These are phyloP conservation scores for Azorinus chamasolen DNA, from an alignment of 2,888 invertebrate genomes.

Conservation along the genomic window DNA sequence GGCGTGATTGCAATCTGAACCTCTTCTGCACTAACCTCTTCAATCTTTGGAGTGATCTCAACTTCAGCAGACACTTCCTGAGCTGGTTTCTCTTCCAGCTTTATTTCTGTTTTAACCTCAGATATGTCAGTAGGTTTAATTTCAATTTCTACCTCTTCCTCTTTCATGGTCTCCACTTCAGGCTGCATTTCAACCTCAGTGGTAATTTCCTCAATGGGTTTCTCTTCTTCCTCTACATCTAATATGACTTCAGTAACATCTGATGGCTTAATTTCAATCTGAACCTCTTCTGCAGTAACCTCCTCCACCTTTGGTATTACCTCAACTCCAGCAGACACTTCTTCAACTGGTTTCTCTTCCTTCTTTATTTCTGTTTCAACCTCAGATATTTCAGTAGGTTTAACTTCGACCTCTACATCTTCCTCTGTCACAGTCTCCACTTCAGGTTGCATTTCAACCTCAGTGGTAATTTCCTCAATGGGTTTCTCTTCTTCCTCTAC, in stretches of 20 bases:
- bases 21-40: constrained; percentile 22
- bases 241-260: too few species aligned
- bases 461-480: constrained; percentile 13
- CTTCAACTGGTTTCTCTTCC: neutral
- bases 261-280: too few species aligned
- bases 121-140: too few species aligned
- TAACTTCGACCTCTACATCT: constrained; percentile 16
- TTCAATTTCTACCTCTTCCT: too few species aligned
- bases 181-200: neutral
- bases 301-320: too few species aligned
- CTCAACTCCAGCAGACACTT: too few species aligned
- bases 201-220: constrained; percentile 25
- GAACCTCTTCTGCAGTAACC: too few species aligned
- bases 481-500: constrained; percentile 5
- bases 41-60: constrained; percentile 6
- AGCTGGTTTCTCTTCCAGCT: constrained; percentile 6
- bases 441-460: constrained; percentile 16
- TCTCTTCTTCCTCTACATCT: constrained; percentile 12
- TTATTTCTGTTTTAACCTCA: too few species aligned
- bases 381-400: constrained; percentile 24
- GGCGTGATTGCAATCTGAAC: constrained; percentile 22
- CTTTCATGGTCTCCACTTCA: neutral
- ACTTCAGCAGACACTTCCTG: constrained; percentile 13
- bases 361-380: neutral
- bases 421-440: constrained; percentile 4